Percentiles rank a stretch among this genome's conserved stretches.
Conservation (phyloP, 2,113 vertebrate genomes). For the Maccullochella peelii region DNA sequence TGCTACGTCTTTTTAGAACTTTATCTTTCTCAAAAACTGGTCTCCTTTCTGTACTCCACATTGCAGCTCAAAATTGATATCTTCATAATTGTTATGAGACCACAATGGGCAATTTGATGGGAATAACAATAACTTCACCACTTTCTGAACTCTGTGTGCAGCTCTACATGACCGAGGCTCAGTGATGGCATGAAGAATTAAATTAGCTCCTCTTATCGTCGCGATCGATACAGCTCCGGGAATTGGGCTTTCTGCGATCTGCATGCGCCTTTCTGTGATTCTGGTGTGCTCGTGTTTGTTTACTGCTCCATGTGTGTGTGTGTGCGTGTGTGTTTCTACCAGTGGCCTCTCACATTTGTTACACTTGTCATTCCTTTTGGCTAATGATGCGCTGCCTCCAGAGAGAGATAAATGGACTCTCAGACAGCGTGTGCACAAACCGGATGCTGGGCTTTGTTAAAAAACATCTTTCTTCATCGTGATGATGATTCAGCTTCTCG, state of each 20-base stretch:
- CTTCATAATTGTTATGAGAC: neutral
- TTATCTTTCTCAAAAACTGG: no score
- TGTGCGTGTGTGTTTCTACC: neutral
- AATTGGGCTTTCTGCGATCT: neutral
- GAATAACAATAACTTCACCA: fast-evolving
- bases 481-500: neutral
- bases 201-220: neutral
- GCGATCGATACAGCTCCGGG: neutral
- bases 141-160: neutral
- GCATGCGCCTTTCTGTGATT: neutral
- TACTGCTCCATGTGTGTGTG: no score
- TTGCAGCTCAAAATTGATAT: no score
- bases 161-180: neutral
- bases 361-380: conserved; percentile 12
- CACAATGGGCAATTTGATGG: neutral
- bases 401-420: neutral
- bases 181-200: neutral
- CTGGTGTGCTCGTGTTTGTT: neutral
- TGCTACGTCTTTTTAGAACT: no score
- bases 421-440: conserved; percentile 16
- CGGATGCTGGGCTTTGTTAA: neutral
- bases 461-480: neutral
- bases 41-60: no score
- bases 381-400: neutral
- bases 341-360: neutral